These are phyloP conservation scores for Ceramica pisi DNA, from an alignment of 2,888 invertebrate species.

Conservation along the genomic window DNA sequence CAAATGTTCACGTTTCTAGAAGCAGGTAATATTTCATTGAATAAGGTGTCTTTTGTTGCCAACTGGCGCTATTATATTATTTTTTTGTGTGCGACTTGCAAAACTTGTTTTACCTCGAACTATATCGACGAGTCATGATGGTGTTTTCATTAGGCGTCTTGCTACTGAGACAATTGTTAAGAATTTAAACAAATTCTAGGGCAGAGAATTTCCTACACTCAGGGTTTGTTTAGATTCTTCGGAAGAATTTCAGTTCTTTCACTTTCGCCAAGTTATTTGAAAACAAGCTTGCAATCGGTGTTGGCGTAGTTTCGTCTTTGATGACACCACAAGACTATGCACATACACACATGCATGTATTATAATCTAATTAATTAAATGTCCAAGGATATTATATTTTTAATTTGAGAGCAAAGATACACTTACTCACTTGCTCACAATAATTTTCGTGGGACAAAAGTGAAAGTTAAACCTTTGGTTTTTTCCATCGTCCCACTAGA, in stretches of 20 bases:
- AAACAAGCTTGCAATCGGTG: too few relatives aligned
- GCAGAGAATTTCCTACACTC: neutral
- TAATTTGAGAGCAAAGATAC: too few relatives aligned
- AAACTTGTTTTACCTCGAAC: conserved; percentile 26
- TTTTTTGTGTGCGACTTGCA: conserved; percentile 9
- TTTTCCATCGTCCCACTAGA: conserved; percentile 13
- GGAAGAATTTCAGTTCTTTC: neutral
- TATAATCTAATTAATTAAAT: too few relatives aligned
- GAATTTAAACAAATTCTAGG: conserved; percentile 5
- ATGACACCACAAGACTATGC: neutral
- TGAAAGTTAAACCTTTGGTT: conserved; percentile 37
- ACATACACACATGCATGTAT: too few relatives aligned
- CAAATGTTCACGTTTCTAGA: neutral
- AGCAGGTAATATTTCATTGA: conserved; percentile 39
- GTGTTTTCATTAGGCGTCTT: neutral
- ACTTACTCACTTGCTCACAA: too few relatives aligned
- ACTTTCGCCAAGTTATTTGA: neutral
- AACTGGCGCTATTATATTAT: conserved; percentile 33
- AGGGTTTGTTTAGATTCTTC: neutral
- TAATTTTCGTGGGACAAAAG: conserved; percentile 31
- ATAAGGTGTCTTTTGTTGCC: conserved; percentile 29
- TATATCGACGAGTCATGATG: conserved; percentile 3
- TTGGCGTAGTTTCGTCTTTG: neutral
- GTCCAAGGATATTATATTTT: too few relatives aligned
- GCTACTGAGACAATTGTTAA: neutral